Evolutionary conservation across 2,797 vertebrate species (phyloP).

Genomic region (Diplodus puntazzo): DNA sequence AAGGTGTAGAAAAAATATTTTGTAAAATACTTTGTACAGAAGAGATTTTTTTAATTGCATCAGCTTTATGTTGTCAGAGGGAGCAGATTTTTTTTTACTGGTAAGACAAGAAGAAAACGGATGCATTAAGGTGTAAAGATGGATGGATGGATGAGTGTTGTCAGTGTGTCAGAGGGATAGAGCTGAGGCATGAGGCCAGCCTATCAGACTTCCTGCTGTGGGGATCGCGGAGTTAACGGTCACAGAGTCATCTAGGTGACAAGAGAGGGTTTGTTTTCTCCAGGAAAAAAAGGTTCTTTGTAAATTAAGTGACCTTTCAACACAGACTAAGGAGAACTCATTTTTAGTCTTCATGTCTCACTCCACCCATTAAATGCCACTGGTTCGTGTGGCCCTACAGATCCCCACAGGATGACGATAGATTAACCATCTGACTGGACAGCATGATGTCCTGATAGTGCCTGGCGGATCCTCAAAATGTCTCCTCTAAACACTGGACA

Average conservation of each 20-base stretch:
- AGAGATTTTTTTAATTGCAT: constrained; percentile 40
- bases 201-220: constrained; percentile 58
- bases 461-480: constrained; percentile 62
- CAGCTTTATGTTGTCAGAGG: constrained; percentile 23
- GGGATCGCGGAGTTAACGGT: constrained; percentile 53
- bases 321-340: neutral
- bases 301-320: neutral
- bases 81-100: constrained; percentile 35
- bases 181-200: constrained; percentile 74
- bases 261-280: constrained; percentile 3
- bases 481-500: constrained; percentile 9
- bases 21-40: constrained; percentile 71
- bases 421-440: constrained; percentile 64
- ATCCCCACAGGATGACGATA: constrained; percentile 72
- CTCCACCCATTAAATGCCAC: neutral
- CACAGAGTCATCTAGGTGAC: constrained; percentile 3
- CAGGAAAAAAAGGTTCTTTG: neutral
- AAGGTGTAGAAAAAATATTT: constrained; percentile 59
- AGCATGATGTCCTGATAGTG: constrained; percentile 46
- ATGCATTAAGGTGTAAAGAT: constrained; percentile 6
- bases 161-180: constrained; percentile 37
- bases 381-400: constrained; percentile 16
- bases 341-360: neutral
- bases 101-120: neutral
- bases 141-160: constrained; percentile 22